phyloP scores from a whole-genome alignment of 2,797 vertebrate genomes.

The Salmo trutta region DNA sequence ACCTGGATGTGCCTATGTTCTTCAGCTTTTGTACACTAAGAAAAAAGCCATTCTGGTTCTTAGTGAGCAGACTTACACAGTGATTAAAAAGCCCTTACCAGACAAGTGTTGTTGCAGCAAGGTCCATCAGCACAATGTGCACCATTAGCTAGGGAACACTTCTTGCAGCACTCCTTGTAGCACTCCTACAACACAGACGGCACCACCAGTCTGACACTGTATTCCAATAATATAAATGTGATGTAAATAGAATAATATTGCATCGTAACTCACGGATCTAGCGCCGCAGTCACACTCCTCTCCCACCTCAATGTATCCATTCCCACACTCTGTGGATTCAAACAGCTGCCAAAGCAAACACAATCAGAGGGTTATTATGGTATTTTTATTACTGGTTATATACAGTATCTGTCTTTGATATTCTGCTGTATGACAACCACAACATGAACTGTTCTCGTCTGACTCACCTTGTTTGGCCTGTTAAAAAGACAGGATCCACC shows the following conservation, averaged over 20 bases:
- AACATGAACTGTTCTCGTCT: background rate
- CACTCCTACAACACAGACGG: slow-evolving; percentile 84
- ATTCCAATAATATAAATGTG: background rate
- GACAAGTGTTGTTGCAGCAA: slow-evolving; percentile 94
- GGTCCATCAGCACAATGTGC: slow-evolving; percentile 96
- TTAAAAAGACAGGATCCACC: slow-evolving; percentile 97
- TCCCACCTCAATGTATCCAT: slow-evolving; percentile 93
- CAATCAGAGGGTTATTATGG: slow-evolving; percentile 5
- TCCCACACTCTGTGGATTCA: slow-evolving; percentile 91
- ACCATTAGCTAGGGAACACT: slow-evolving; percentile 95
- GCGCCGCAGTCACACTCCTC: slow-evolving; percentile 96
- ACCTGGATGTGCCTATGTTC: too few species aligned
- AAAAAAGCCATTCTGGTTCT: background rate
- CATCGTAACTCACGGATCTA: slow-evolving; percentile 78
- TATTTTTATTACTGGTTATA: too few species aligned
- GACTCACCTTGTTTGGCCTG: slow-evolving; percentile 91
- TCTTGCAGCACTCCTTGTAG: slow-evolving; percentile 95
- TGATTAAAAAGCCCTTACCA: slow-evolving; percentile 74
- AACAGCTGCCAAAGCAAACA: slow-evolving; percentile 81
- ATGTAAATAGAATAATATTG: background rate
- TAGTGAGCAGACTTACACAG: background rate
- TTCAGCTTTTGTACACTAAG: background rate
- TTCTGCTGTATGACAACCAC: background rate
- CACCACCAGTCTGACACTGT: background rate
- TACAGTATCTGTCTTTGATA: too few species aligned